Conservation (phyloP, 2,797 vertebrate species). For the Argyrosomus regius region DNA sequence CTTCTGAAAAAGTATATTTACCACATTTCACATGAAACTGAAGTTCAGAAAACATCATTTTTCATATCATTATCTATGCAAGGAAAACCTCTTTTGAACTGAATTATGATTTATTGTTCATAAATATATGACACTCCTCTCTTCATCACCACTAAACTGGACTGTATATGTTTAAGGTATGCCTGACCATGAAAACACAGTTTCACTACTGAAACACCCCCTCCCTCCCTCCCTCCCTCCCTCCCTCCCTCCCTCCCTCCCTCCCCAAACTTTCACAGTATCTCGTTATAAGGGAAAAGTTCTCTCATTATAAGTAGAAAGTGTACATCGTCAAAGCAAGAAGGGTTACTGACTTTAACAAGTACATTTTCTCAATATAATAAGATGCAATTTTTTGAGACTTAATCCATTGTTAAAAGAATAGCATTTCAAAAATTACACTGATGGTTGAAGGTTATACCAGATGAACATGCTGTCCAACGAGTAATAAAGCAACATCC, state of each 20-base stretch:
- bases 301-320: slow-evolving; percentile 27
- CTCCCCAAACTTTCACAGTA: not conserved
- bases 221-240: not conserved
- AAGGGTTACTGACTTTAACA: slow-evolving; percentile 25
- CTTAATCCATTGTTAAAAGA: slow-evolving; percentile 22
- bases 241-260: not conserved
- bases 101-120: slow-evolving; percentile 18
- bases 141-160: not conserved
- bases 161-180: not conserved
- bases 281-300: slow-evolving; percentile 18
- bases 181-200: not conserved
- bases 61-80: slow-evolving; percentile 16
- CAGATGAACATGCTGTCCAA: slow-evolving; percentile 23
- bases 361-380: slow-evolving; percentile 22
- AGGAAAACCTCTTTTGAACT: slow-evolving; percentile 30
- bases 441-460: slow-evolving; percentile 33
- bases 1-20: slow-evolving; percentile 30
- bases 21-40: slow-evolving; percentile 28
- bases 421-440: slow-evolving; percentile 29
- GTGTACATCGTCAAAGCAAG: slow-evolving; percentile 19
- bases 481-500: slow-evolving; percentile 28
- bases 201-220: not conserved
- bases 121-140: not conserved
- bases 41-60: slow-evolving; percentile 8
- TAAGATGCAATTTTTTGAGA: slow-evolving; percentile 21